Conservation (phyloP, 2,888 invertebrate species). For the Electrophaes corylata region DNA sequence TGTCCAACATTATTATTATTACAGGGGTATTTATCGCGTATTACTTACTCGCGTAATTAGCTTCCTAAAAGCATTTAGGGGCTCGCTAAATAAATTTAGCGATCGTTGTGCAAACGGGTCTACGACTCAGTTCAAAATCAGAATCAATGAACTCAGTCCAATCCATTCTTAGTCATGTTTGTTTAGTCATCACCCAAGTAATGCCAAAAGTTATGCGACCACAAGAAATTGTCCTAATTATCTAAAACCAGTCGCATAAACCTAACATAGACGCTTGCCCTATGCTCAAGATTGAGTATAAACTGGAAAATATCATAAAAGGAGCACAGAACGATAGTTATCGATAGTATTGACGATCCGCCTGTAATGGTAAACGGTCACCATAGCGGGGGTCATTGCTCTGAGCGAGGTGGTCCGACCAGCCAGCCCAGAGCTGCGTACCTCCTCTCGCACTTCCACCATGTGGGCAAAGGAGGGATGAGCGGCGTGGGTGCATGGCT, state of each 20-base stretch:
- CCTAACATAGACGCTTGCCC: conserved; percentile 12
- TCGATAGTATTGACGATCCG: conserved; percentile 40
- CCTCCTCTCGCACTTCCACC: conserved; percentile 14
- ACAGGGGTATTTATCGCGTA: too few species aligned
- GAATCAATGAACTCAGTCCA: conserved; percentile 13
- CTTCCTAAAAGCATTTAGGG: too few species aligned
- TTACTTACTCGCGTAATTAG: too few species aligned
- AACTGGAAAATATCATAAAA: conserved; percentile 33
- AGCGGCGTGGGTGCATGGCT: conserved; percentile 25
- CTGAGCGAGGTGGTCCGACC: conserved; percentile 42
- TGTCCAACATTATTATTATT: too few species aligned
- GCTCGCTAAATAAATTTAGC: too few species aligned
- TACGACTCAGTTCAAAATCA: conserved; percentile 1
- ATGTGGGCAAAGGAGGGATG: conserved; percentile 10
- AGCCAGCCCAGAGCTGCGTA: conserved; percentile 18
- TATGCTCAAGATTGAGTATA: conserved; percentile 23
- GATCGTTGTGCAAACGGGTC: too few species aligned
- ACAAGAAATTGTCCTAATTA: conserved; percentile 1
- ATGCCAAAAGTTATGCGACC: conserved; percentile 3
- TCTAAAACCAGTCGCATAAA: conserved; percentile 7
- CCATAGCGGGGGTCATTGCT: conserved; percentile 50
- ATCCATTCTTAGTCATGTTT: conserved; percentile 8
- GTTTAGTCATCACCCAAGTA: conserved; percentile 5
- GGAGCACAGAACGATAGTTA: conserved; percentile 41
- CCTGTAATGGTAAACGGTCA: conserved; percentile 48